Base-by-base conservation (phyloP, 2,113 vertebrate species). In the Capricornis sumatraensis region DNA sequence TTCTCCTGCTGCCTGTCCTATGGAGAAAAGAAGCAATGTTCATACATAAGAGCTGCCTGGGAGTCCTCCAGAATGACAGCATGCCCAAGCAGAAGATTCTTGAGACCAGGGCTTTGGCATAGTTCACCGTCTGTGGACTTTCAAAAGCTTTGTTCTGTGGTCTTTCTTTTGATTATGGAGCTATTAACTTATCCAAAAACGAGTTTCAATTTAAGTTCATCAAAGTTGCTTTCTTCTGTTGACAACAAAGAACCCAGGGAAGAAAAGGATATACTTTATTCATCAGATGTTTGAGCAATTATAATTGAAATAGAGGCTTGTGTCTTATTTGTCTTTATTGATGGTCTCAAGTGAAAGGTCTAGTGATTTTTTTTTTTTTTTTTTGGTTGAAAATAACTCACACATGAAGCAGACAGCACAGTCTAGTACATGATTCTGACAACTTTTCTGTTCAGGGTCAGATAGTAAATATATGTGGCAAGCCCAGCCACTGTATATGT, bases 401-500 rank as follows among this genome's bases (percentile, higher is more conserved):
- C 15, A 28, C 14, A 43, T 14, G 6, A 60, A 83, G 43, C 17
- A 28, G 27, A 82, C 2, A 7, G 17, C 12, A 36, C 11, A 58
- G 58, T 58, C 2, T 58, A 30, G 40, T 7, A 6, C 4, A 33
- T 43, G 47, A 79, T 58, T 60, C 52, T 84, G 78, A 25, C 78
- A 79, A 13, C 3, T 15, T 58, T 36, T 45, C 28, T 23, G 2
- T 21, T 16, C 3, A 45, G 76, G 17, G 23, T 17, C 50, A 92
- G 79, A 47, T 27, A 36, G 33, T 84, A 76, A 67, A 83, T 97
- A 84, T 52, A 25, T 88, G 79, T 84, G 62, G 45, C 36, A 23
- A 43, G 6, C 19, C 36, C 15, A 74, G 36, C 36, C 71, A 43
- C 21, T 6, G 6, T 52, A 7, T 13, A 40, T 28, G 6, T 13